Conservation (phyloP, 1,140 invertebrate genomes). For the Olivierus martensii region DNA sequence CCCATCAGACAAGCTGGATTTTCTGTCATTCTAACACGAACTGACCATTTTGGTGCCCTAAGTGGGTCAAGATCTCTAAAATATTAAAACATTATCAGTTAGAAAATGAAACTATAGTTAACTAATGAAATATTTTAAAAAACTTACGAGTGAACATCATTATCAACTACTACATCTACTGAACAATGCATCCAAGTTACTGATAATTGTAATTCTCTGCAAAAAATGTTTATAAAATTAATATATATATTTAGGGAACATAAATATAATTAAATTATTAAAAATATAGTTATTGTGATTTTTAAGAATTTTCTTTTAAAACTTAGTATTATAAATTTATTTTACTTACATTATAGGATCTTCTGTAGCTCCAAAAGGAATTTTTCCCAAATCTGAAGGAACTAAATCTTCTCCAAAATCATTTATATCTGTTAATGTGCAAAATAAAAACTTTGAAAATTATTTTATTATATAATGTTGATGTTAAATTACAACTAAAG, state of each 20-base stretch:
- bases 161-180: slow-evolving; percentile 76
- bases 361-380: slow-evolving; percentile 68
- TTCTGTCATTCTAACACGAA: slow-evolving; percentile 31
- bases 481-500: too few relatives aligned
- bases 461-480: too few relatives aligned
- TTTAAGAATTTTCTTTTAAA: background rate
- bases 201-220: slow-evolving; percentile 57
- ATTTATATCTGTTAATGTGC: slow-evolving; percentile 54
- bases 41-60: slow-evolving; percentile 60
- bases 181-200: slow-evolving; percentile 75
- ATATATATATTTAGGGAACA: slow-evolving; percentile 26
- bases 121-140: background rate
- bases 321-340: background rate
- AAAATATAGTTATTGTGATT: background rate
- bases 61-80: slow-evolving; percentile 68
- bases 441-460: too few relatives aligned
- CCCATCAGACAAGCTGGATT: slow-evolving; percentile 32
- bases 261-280: slow-evolving; percentile 1
- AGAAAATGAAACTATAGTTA: too few relatives aligned
- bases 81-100: too few relatives aligned
- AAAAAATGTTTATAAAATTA: too few relatives aligned
- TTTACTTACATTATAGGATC: slow-evolving; percentile 51
- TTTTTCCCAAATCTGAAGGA: slow-evolving; percentile 40
- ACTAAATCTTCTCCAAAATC: slow-evolving; percentile 44
- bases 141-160: slow-evolving; percentile 49